These are phyloP conservation scores for Brachionus rotundiformis DNA, from an alignment of 1,140 invertebrate genomes.

Conservation along the genomic window DNA sequence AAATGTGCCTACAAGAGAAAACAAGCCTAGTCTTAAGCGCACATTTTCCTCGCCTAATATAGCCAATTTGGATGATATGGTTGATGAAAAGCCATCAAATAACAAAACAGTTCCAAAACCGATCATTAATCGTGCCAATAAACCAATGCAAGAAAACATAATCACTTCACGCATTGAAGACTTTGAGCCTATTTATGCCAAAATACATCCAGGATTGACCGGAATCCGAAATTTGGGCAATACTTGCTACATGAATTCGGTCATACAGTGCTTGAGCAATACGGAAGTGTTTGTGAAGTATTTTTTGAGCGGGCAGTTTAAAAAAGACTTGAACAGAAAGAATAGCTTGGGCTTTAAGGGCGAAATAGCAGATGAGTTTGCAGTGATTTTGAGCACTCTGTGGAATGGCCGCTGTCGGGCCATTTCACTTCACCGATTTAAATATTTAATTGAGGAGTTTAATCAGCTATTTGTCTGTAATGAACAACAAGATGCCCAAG, in stretches of 20 bases:
- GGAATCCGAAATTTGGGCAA: constrained; percentile 52
- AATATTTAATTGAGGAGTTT: constrained; percentile 32
- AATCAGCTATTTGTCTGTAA: constrained; percentile 71
- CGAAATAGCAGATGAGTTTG: constrained; percentile 37
- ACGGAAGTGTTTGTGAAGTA: constrained; percentile 12
- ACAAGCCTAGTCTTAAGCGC: constrained; percentile 7
- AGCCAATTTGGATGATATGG: not conserved
- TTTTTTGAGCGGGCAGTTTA: constrained; percentile 31
- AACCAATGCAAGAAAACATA: constrained; percentile 15
- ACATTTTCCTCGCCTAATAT: constrained; percentile 48
- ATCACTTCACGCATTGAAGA: not conserved
- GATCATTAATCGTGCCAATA: not conserved
- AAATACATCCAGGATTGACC: not conserved
- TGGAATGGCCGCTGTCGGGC: not conserved
- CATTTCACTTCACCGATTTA: not conserved
- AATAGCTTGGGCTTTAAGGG: constrained; percentile 26
- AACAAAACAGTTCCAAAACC: not conserved
- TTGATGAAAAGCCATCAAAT: not conserved
- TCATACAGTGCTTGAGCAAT: constrained; percentile 51
- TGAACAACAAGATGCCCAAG: constrained; percentile 91
- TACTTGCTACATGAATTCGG: constrained; percentile 53
- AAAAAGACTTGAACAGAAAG: constrained; percentile 41
- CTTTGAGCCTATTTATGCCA: constrained; percentile 14
- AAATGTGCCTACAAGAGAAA: not conserved
- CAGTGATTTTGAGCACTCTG: not conserved